phyloP scores from a whole-genome alignment of 2,888 invertebrate genomes.

The Malachius bipustulatus region DNA sequence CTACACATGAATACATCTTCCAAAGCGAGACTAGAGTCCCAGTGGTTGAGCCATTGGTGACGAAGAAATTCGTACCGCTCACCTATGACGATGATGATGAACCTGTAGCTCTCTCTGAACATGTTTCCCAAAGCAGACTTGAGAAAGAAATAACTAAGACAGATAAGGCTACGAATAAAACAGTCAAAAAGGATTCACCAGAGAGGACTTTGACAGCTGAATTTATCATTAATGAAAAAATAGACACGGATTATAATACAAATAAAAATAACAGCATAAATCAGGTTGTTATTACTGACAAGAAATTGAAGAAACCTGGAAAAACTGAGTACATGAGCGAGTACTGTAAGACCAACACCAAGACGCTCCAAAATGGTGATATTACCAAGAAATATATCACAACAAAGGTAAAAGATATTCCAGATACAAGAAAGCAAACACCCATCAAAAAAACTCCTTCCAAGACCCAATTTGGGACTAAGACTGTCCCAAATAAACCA shows the following conservation, averaged over 20 bases:
- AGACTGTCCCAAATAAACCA: neutral
- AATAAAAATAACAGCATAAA: conserved; percentile 11
- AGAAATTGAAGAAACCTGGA: conserved; percentile 10
- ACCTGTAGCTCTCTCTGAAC: neutral
- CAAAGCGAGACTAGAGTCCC: too few species aligned
- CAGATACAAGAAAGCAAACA: conserved; percentile 13
- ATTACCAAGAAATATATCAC: conserved; percentile 13
- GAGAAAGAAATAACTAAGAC: conserved; percentile 1
- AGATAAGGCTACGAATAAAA: conserved; percentile 18
- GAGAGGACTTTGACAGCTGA: conserved; percentile 13
- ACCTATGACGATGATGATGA: too few species aligned
- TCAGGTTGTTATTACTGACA: conserved; percentile 4
- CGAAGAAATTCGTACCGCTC: too few species aligned
- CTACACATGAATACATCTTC: too few species aligned
- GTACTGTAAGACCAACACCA: conserved; percentile 20
- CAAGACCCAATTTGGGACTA: neutral
- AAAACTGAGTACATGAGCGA: conserved; percentile 21
- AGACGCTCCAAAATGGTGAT: conserved; percentile 20
- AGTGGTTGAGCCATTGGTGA: neutral
- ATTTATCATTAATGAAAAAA: conserved; percentile 15
- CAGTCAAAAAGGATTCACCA: conserved; percentile 25
- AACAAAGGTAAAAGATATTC: conserved; percentile 14
- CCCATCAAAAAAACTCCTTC: conserved; percentile 8
- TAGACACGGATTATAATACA: conserved; percentile 14
- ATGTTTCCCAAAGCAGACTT: neutral